Evolutionary conservation across 2,888 invertebrate genomes (phyloP), one percentile per base, ranked within the genome.

Genomic region (Drosophila siamana): DNA sequence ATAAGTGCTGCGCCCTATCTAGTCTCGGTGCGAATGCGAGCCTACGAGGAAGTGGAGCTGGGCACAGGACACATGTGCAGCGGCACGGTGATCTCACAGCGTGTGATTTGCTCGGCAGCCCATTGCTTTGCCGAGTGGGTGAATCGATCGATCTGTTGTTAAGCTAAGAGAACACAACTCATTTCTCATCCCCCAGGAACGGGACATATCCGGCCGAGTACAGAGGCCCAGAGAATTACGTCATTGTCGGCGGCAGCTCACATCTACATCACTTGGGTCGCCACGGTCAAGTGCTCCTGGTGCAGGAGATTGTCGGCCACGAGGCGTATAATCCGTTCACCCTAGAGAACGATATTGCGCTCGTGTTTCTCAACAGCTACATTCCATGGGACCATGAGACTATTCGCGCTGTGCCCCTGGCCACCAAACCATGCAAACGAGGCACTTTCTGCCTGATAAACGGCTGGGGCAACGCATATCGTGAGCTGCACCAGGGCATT

Each of bases 281-380:
- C 1, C 52, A 40, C 0, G 69, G 70, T 0, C 22, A 60, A 28
- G 61, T 55, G 8, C 77, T 56, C 41, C 22, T 70, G 13, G 55
- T 82, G 3, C 63, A 74, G 13, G 4, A 40, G 24, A 79, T 82
- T 2, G 22, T 82, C 4, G 68, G 61, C 1, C 82, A 82, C 3
- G 5, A 36, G 2, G 0, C 2, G 0, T 82, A 69, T 13, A 22
- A 62, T 1, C 26, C 13, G 1, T 2, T 0, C 0, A 64, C 79
- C 1, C 36, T 82, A n/a, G 77, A 77, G 50, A 70, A 82, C 28
- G 82, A 82, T 19, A 85, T 82, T 19, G 86, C 82, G 0, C 43
- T 82, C 36, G 11, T 85, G 6, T 78, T 85, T 2, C 67, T 82
- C 0, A 85, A 82, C 3, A 60, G 44, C 1, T 52, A 16, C 0